Evolutionary conservation across 2,888 invertebrate genomes (phyloP), one percentile per base, ranked within the genome.

Genomic region (Thyatira batis): DNA sequence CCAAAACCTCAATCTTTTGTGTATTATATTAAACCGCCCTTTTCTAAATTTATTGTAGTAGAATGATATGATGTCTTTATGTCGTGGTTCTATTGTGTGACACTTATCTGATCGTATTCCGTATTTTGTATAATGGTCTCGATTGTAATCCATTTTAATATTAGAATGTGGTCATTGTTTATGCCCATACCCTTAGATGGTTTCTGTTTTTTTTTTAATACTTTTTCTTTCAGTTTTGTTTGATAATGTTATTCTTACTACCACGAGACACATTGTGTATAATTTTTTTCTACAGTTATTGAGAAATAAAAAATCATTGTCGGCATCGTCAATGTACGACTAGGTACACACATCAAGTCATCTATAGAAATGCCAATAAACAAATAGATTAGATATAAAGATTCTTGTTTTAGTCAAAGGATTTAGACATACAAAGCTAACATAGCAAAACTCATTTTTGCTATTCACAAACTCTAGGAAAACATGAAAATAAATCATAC

Each of bases 31-130:
- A 84, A 87, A 88, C 85, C 89, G 89, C 82, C 85, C 86, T 85
- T 87, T 84, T 78, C 73, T 73, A 80, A 87, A 90, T 91, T 90
- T 92, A 92, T 85, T 88, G 89, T 89, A 76, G 77, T 78, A 79
- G 84, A 87, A 87, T 88, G 86, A 90, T 91, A 89, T 90, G 92
- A 91, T 89, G 90, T 92, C 91, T 91, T 89, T 91, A 92, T 91
- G 80, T 80, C 80, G 77, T 75, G 77, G 71, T 71, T 77, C 87
- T 67, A 85, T 92, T 90, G 89, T 91, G 75, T 66, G 71, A 76
- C 84, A 89, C 84, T 89, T 92, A 92, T 91, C 92, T 89, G 89
- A 91, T 92, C 87, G 80, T 82, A 76, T 82, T 70, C 76, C 70
- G 78, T 82, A 80, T 88, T 84, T 76, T 80, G 76, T 84, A 77